A percentile compares a stretch with the other conserved stretches of the same genome.
phyloP scores from a whole-genome alignment of 2,888 invertebrate species.

The Drosophila yooni region DNA sequence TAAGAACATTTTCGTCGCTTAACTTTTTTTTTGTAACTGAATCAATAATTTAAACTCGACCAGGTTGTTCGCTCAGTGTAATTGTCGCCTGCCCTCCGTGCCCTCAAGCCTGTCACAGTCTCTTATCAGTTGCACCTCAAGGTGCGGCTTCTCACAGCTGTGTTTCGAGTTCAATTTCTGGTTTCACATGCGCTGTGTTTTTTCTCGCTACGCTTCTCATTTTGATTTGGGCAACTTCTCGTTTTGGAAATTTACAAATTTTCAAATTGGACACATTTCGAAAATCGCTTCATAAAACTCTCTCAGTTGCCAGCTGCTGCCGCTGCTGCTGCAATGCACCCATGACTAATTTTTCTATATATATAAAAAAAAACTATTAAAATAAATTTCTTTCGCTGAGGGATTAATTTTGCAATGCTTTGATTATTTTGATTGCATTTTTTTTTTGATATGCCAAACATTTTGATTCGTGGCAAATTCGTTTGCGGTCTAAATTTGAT shows the following conservation, averaged over 20 bases:
- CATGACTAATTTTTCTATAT: conserved; percentile 36
- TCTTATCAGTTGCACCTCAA: conserved; percentile 22
- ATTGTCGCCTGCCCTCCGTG: neutral
- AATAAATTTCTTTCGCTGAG: conserved; percentile 16
- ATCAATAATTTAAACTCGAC: accelerated
- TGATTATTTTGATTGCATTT: conserved; percentile 35
- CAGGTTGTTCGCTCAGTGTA: neutral
- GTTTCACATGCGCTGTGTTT: neutral
- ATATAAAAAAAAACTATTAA: conserved; percentile 30
- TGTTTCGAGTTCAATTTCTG: neutral
- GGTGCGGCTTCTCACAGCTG: conserved; percentile 26
- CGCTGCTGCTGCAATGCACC: neutral
- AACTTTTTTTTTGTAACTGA: neutral
- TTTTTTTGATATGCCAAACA: conserved; percentile 8
- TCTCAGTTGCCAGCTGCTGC: conserved; percentile 33
- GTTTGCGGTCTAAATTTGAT: conserved; percentile 67
- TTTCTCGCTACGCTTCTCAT: conserved; percentile 46
- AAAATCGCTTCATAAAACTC: conserved; percentile 11
- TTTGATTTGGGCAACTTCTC: conserved; percentile 42
- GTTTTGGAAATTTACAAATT: conserved; percentile 31
- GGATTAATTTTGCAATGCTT: neutral
- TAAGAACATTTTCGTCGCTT: neutral
- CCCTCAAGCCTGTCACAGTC: neutral
- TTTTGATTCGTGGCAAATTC: conserved; percentile 19
- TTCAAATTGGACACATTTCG: conserved; percentile 22